A percentile compares a stretch with the other conserved stretches of the same genome.
Evolutionary conservation across 92 coral and sea anemone species (phyloP).

Genomic region (Desmophyllum pertusum): DNA sequence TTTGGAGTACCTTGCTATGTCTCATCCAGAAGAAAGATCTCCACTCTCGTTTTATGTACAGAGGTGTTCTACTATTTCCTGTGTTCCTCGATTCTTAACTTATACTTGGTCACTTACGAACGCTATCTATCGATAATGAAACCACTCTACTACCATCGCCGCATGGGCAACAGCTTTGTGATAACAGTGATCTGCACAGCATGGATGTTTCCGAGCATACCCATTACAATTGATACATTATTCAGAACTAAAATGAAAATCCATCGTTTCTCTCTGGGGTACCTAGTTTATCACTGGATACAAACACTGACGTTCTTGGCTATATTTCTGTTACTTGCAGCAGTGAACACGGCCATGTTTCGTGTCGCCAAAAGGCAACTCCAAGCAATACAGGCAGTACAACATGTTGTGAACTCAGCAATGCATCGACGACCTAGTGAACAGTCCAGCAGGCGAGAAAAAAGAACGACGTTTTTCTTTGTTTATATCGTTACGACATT

Average conservation of each 20-base stretch:
- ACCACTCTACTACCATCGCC: constrained; percentile 32
- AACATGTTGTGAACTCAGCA: background rate
- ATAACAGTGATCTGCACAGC: background rate
- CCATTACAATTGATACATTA: constrained; percentile 13
- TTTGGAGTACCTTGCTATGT: constrained; percentile 36
- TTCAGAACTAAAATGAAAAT: constrained; percentile 8
- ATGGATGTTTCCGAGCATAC: constrained; percentile 30
- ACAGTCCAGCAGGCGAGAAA: constrained; percentile 15
- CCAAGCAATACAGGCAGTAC: constrained; percentile 32
- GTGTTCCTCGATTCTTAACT: constrained; percentile 28
- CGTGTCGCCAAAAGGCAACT: constrained; percentile 34
- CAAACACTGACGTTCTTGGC: constrained; percentile 18
- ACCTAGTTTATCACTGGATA: constrained; percentile 28
- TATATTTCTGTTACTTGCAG: constrained; percentile 16
- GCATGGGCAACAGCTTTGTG: constrained; percentile 15
- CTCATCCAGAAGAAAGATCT: background rate
- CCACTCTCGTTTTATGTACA: background rate
- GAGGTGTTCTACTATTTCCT: constrained; percentile 26
- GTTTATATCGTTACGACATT: constrained; percentile 37
- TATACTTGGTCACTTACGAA: constrained; percentile 44
- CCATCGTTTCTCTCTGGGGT: constrained; percentile 30
- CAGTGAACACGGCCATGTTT: constrained; percentile 34
- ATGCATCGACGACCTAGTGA: background rate
- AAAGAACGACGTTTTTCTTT: constrained; percentile 34
- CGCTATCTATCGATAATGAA: constrained; percentile 39